Conservation (phyloP, 2,797 vertebrate species). For the Clarias laeviceps region DNA sequence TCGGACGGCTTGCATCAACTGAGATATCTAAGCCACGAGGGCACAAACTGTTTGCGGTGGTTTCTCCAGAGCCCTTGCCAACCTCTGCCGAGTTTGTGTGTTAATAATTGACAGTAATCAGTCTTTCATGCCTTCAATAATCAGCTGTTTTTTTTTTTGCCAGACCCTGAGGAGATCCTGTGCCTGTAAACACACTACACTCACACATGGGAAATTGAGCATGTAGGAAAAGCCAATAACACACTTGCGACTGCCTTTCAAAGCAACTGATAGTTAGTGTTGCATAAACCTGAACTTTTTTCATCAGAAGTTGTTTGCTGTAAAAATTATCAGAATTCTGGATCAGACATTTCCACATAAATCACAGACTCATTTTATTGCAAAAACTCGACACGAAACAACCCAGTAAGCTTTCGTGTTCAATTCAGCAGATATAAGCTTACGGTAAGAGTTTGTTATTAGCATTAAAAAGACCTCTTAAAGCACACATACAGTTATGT, state of each 20-base stretch:
- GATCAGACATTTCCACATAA: background rate
- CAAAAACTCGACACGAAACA: background rate
- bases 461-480: background rate
- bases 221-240: constrained; percentile 27
- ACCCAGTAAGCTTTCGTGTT: no score
- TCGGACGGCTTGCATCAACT: constrained; percentile 76
- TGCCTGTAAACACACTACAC: constrained; percentile 45
- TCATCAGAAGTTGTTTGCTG: background rate
- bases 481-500: background rate
- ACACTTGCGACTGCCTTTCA: background rate
- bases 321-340: background rate
- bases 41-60: constrained; percentile 12
- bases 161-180: constrained; percentile 61
- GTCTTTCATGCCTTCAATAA: constrained; percentile 66
- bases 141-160: constrained; percentile 49
- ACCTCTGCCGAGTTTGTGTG: constrained; percentile 66
- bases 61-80: constrained; percentile 72
- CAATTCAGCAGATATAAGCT: background rate
- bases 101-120: constrained; percentile 79
- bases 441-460: background rate
- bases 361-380: background rate
- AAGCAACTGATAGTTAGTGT: background rate
- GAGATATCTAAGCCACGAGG: constrained; percentile 69
- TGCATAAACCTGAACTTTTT: background rate
- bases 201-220: constrained; percentile 21